Evolutionary conservation across 2,888 invertebrate genomes (phyloP).

Genomic region (Loripinus fragilis): DNA sequence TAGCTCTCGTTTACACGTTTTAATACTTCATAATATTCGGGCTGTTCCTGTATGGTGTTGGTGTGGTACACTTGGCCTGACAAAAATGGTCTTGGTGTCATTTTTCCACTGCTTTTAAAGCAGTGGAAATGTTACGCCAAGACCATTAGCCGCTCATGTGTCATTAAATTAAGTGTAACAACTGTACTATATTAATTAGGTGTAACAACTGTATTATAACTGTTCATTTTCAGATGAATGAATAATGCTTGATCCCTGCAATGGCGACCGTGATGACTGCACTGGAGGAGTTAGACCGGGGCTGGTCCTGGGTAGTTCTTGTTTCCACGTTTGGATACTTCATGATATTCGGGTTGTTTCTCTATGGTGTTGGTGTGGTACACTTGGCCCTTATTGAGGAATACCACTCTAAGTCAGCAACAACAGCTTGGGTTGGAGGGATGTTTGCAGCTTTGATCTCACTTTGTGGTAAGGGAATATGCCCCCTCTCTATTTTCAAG

Average conservation of each 20-base stretch:
- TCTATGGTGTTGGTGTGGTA: constrained; percentile 55
- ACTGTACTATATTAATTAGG: too few species aligned
- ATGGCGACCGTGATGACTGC: constrained; percentile 49
- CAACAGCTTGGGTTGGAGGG: constrained; percentile 57
- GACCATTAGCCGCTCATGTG: too few species aligned
- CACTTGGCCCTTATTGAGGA: constrained; percentile 53
- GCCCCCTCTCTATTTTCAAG: too few species aligned
- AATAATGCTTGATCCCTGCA: background rate
- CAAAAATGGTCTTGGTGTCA: too few species aligned
- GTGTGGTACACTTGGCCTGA: constrained; percentile 53
- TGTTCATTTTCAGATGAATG: constrained; percentile 11
- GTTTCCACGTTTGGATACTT: constrained; percentile 55
- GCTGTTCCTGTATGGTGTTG: constrained; percentile 55
- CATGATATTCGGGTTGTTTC: constrained; percentile 56
- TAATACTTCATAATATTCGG: constrained; percentile 56
- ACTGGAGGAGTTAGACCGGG: constrained; percentile 58
- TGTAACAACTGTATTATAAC: too few species aligned
- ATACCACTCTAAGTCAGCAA: constrained; percentile 45
- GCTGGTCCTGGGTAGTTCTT: constrained; percentile 63
- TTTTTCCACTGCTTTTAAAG: too few species aligned
- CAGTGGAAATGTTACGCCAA: too few species aligned
- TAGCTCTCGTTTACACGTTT: constrained; percentile 57
- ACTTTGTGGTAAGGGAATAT: constrained; percentile 47
- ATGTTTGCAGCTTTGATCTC: constrained; percentile 54
- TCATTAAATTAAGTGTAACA: too few species aligned